These are phyloP conservation scores for Scophthalmus maximus DNA, from an alignment of 2,113 vertebrate species.

Conservation along the genomic window DNA sequence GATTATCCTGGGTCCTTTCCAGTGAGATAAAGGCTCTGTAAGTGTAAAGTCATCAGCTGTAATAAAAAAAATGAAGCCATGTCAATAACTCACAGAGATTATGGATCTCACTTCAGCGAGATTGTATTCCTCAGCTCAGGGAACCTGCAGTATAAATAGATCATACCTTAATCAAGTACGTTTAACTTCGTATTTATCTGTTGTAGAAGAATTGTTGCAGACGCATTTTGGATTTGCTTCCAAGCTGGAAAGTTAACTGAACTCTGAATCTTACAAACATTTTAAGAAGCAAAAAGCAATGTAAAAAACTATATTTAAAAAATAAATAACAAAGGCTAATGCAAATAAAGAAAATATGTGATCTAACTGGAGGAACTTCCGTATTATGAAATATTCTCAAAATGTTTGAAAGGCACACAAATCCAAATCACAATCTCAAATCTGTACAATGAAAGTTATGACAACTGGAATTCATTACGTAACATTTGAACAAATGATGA, in stretches of 20 bases:
- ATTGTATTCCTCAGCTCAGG: too few relatives aligned
- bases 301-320: neutral
- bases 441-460: neutral
- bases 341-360: neutral
- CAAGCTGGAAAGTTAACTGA: neutral
- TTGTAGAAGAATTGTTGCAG: neutral
- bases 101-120: neutral
- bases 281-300: neutral
- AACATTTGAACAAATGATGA: neutral
- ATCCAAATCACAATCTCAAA: neutral
- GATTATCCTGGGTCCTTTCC: conserved; percentile 60
- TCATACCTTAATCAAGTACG: neutral
- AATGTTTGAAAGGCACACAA: neutral
- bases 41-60: conserved; percentile 24
- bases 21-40: conserved; percentile 28
- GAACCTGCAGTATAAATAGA: neutral
- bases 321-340: neutral
- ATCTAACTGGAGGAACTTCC: neutral
- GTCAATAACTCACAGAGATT: neutral
- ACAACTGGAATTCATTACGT: neutral
- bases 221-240: neutral
- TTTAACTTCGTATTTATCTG: neutral
- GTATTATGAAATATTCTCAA: neutral
- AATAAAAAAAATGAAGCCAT: neutral
- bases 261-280: neutral